phyloP scores from a whole-genome alignment of 2,888 invertebrate species.

The Colostygia pectinataria region DNA sequence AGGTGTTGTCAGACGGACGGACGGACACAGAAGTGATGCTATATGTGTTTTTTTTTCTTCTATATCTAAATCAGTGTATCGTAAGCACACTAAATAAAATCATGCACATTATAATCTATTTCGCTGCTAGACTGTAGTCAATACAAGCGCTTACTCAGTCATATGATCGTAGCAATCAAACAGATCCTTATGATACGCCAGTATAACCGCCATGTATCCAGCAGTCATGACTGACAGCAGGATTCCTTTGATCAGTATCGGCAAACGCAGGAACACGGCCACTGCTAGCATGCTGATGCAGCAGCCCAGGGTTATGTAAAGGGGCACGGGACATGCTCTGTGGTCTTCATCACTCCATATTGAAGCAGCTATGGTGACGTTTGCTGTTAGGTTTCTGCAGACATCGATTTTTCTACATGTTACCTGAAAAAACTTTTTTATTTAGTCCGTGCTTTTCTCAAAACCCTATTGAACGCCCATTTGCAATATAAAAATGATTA shows the following conservation, averaged over 20 bases:
- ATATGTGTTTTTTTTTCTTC: too few species aligned
- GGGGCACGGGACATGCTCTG: slow-evolving; percentile 91
- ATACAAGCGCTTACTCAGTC: slow-evolving; percentile 84
- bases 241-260: slow-evolving; percentile 91
- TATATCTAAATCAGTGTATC: too few species aligned
- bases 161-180: slow-evolving; percentile 92
- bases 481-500: too few species aligned
- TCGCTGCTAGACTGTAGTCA: too few species aligned
- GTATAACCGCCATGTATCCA: slow-evolving; percentile 90
- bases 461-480: too few species aligned
- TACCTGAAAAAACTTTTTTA: slow-evolving; percentile 51
- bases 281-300: slow-evolving; percentile 92
- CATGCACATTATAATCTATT: too few species aligned
- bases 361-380: slow-evolving; percentile 69
- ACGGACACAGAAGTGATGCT: too few species aligned
- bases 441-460: too few species aligned
- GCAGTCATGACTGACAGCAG: slow-evolving; percentile 90
- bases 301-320: slow-evolving; percentile 93
- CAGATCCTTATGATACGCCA: slow-evolving; percentile 90
- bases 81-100: too few species aligned
- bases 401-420: slow-evolving; percentile 72
- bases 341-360: slow-evolving; percentile 84
- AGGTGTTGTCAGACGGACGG: too few species aligned
- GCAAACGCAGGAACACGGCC: slow-evolving; percentile 91
- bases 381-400: slow-evolving; percentile 69